Base-by-base conservation (phyloP, 2,113 vertebrate species). In the Xiphorhynchus elegans region DNA sequence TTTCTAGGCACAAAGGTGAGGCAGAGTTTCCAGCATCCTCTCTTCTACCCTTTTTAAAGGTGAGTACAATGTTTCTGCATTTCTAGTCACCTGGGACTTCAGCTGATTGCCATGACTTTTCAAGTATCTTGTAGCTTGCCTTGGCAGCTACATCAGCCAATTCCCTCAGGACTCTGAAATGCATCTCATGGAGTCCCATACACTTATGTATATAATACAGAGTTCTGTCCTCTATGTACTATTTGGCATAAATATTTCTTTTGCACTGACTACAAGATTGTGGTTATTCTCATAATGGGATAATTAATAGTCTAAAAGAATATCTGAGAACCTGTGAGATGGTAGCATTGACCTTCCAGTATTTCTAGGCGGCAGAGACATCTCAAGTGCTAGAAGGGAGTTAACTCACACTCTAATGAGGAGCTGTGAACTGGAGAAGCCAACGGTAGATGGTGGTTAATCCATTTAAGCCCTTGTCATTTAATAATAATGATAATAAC, bases 111-210 rank as follows among this genome's bases (percentile, higher is more conserved):
- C 18, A 40, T 29, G 28, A 64, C 25, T 42, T 62, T 40, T 64
- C 62, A 31, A 42, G 42, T 42, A 63, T 63, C 28, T 28, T 14
- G 39, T 20, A 29, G 18, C 26, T 20, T 64, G 62, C 6, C 39
- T 63, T 64, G 62, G 39, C 39, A 64, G 28, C 35, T 63, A 3
- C 13, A 18, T 31, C 13, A 56, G 9, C 20, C 20, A 69, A 1
- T 49, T 2, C 0, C 21, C 25, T 49, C 14, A 33, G 40, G 56
- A 40, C 25, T 55, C 25, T 63, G 21, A 31, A 29, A 31, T 55
- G 4, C 4, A 16, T 11, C n/a, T 62, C 29, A 31, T 55, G 0
- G 0, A 17, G 17, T 12, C 9, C 37, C 25, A 12, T 10, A 49
- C 40, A 19, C 8, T 42, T 40, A 25, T 26, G 21, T 26, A 26